Conservation (phyloP, 2,797 vertebrate species). For the Rhyacichthys aspro region DNA sequence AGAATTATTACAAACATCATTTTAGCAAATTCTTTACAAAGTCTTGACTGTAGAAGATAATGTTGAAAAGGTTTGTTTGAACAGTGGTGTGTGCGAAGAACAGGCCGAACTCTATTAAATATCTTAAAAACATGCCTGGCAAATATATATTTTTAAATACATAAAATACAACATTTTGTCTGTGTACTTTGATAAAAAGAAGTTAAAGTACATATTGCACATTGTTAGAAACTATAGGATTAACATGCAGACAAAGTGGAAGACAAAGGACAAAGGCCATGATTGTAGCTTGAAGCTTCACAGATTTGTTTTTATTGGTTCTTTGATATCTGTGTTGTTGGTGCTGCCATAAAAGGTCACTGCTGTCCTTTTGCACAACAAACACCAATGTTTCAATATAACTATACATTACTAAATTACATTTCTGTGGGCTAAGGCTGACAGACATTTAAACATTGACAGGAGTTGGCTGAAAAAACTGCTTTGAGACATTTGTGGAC, state of each 20-base stretch:
- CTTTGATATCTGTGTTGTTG: constrained; percentile 29
- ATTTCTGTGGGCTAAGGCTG: constrained; percentile 5
- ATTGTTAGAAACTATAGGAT: not conserved
- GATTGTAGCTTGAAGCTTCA: constrained; percentile 5
- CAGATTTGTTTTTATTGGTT: constrained; percentile 22
- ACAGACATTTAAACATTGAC: not conserved
- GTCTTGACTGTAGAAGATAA: too few relatives aligned
- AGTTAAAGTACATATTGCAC: not conserved
- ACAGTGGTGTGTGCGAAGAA: too few relatives aligned
- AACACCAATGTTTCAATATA: constrained; percentile 1
- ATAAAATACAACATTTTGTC: too few relatives aligned
- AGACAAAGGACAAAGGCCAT: too few relatives aligned
- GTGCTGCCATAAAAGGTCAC: constrained; percentile 32
- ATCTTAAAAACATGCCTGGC: too few relatives aligned
- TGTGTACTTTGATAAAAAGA: too few relatives aligned
- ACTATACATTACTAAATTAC: constrained; percentile 11
- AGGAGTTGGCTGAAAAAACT: not conserved
- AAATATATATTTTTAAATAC: too few relatives aligned
- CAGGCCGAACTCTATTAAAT: too few relatives aligned
- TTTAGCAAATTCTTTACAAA: not conserved
- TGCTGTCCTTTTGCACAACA: constrained; percentile 1
- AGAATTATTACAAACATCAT: constrained; percentile 6
- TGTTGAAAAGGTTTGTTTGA: not conserved
- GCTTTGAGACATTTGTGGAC: not conserved
- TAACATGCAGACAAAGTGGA: not conserved